Conservation (phyloP, 2,797 vertebrate genomes). For the Linurgus olivaceus region DNA sequence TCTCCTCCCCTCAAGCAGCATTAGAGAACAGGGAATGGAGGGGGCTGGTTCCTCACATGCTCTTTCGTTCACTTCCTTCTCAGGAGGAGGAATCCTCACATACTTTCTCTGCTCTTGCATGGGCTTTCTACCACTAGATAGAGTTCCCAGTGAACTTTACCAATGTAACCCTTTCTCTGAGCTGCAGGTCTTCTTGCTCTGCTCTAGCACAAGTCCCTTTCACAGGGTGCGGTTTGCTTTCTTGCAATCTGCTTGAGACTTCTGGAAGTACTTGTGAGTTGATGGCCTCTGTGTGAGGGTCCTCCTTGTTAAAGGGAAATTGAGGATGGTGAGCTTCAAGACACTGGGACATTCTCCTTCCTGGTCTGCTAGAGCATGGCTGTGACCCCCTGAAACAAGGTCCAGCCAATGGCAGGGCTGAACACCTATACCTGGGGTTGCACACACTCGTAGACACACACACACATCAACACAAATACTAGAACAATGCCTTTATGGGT, state of each 20-base stretch:
- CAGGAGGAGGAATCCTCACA: not conserved
- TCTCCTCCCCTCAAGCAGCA: not conserved
- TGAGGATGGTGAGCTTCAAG: not conserved
- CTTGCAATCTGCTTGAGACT: not conserved
- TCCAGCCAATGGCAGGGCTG: not conserved
- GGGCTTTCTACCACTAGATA: not conserved
- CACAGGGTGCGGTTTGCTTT: not conserved
- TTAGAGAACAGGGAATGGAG: not conserved
- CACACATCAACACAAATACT: not conserved
- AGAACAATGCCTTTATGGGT: accelerated
- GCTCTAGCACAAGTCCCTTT: not conserved
- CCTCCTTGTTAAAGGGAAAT: not conserved
- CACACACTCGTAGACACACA: no score
- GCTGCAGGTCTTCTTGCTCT: not conserved
- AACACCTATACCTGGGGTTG: not conserved
- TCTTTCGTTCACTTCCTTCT: not conserved
- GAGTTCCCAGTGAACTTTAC: not conserved
- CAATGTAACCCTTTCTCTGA: accelerated
- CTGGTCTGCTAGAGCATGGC: not conserved
- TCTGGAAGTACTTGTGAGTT: not conserved
- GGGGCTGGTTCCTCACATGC: not conserved
- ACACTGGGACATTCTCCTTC: not conserved
- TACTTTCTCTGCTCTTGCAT: not conserved
- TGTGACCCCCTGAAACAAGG: not conserved
- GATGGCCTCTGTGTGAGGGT: accelerated